Percentiles rank a stretch among this genome's conserved stretches.
Conservation (phyloP, 2,113 vertebrate genomes). For the Hemibagrus wyckioides region DNA sequence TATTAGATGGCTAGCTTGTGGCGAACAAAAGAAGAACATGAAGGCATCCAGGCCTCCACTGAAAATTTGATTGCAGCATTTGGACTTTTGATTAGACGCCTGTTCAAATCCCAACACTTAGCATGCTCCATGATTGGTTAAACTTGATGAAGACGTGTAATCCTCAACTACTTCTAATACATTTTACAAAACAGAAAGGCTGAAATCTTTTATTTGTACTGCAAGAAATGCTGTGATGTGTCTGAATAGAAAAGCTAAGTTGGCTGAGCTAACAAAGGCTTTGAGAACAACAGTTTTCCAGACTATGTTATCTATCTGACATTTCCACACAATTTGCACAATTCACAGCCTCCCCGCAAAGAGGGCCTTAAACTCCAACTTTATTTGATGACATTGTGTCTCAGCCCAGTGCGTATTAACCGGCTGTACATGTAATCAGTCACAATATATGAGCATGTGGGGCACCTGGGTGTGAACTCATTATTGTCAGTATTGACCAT, state of each 20-base stretch:
- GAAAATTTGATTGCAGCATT: neutral
- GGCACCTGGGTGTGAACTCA: neutral
- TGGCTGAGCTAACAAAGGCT: neutral
- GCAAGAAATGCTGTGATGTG: neutral
- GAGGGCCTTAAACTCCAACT: slow-evolving; percentile 40
- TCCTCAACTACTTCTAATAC: neutral
- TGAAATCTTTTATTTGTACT: neutral
- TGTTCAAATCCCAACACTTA: neutral
- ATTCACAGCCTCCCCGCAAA: slow-evolving; percentile 48
- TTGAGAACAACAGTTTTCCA: neutral
- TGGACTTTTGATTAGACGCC: neutral
- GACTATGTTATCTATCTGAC: neutral
- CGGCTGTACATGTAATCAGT: neutral
- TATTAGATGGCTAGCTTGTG: neutral
- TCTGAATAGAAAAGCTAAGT: neutral
- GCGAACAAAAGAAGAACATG: neutral
- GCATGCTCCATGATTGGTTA: neutral
- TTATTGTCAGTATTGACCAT: neutral
- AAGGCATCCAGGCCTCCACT: too few relatives aligned
- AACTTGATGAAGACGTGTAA: neutral
- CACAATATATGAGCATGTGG: neutral
- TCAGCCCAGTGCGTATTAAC: neutral
- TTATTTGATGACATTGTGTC: slow-evolving; percentile 37
- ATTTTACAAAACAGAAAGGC: neutral
- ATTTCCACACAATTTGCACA: slow-evolving; percentile 28